Evolutionary conservation across 2,888 invertebrate genomes (phyloP), one percentile per base, ranked within the genome.

Genomic region (Anagyrus pseudococci): DNA sequence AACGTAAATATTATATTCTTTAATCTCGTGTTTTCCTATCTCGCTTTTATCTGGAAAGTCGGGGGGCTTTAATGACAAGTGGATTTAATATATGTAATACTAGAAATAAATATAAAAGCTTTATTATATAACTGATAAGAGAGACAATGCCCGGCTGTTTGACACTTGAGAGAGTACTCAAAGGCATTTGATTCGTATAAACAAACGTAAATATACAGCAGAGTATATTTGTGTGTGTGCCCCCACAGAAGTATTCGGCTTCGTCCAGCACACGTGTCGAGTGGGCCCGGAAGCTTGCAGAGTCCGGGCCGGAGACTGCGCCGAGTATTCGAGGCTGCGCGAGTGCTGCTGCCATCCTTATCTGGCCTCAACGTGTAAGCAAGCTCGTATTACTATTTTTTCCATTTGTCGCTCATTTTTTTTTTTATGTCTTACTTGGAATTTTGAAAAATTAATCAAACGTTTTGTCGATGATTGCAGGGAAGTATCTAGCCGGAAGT

Each of bases 261-360:
- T 87, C 83, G 84, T 89, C 69, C 87, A 88, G 68, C 89, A 89
- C 81, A 86, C 86, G 1, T 89, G 89, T 81, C 88, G 86, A 80
- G 74, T 87, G 71, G 88, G 88, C 44, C 83, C 85, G 57, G 83
- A 83, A 72, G 83, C 86, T 71, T 89, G 89, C 79, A 81, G 82
- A 69, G 85, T 88, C 40, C 79, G 84, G 23, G 86, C 86, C 2
- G 81, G 78, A 55, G 85, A 89, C 81, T 89, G 89, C 80, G 86
- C 84, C 44, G 84, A 84, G 73, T 89, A 89, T 78, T 82, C 83
- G 62, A 81, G 87, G 62, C 78, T 89, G 49, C 81, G 87, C 44
- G 86, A 85, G 74, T 89, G 89, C 78, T 89, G 89, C 79, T 89
- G 89, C 78, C 83, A 85, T 73, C 82, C 83, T 71, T 83, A 83